These are phyloP conservation scores for Cryptophagus acutangulus DNA, from an alignment of 2,888 invertebrate species.

Conservation along the genomic window DNA sequence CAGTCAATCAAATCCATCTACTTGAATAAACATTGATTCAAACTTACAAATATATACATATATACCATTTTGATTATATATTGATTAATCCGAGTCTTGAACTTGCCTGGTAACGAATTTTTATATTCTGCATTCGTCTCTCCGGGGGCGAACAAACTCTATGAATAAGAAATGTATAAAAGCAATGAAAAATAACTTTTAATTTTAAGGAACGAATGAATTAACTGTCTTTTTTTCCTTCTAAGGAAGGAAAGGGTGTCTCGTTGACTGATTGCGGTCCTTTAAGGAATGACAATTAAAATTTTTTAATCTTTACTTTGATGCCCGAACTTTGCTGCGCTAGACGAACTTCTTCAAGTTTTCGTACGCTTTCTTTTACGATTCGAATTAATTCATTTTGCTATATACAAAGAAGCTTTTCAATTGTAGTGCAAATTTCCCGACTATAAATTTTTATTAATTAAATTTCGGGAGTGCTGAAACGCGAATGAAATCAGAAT, in stretches of 20 bases:
- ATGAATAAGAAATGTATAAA: conserved; percentile 12
- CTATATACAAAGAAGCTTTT: too few relatives aligned
- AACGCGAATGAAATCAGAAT: too few relatives aligned
- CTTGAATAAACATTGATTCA: conserved; percentile 38
- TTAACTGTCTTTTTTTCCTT: neutral
- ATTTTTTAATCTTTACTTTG: conserved; percentile 10
- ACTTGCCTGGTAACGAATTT: conserved; percentile 7
- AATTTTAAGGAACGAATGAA: conserved; percentile 9
- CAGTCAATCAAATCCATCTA: conserved; percentile 37
- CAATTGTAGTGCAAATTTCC: too few relatives aligned
- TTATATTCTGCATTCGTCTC: conserved; percentile 11
- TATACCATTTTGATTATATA: conserved; percentile 39
- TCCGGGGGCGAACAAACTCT: conserved; percentile 9
- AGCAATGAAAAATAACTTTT: conserved; percentile 16
- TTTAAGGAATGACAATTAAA: conserved; percentile 14
- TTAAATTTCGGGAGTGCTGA: too few relatives aligned
- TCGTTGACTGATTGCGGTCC: conserved; percentile 13
- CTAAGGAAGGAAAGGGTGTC: conserved; percentile 1
- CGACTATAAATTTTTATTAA: too few relatives aligned
- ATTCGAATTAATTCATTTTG: too few relatives aligned
- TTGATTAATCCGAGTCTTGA: conserved; percentile 28
- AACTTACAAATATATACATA: conserved; percentile 38
- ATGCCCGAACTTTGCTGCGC: conserved; percentile 1
- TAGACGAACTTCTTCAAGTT: conserved; percentile 6
- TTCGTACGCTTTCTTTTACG: too few relatives aligned